Evolutionary conservation across 1,140 invertebrate genomes (phyloP), one percentile per base, ranked within the genome.

Genomic region (Tribolium madens): DNA sequence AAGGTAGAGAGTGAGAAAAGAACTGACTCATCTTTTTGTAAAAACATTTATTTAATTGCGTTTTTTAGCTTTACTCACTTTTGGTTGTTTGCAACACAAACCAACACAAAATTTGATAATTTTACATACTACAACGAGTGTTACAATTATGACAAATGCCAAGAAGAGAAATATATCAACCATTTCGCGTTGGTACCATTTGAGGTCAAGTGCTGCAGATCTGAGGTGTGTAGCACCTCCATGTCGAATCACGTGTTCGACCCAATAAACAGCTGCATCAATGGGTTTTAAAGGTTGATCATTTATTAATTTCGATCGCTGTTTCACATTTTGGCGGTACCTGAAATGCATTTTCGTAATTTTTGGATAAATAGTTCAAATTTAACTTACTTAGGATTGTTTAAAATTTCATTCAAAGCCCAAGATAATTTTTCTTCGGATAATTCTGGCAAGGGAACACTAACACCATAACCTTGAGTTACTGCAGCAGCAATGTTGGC

Each of bases 401-500:
- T 76, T n/a, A 86, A 68, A 5, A 86, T 14, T 50, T 83, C 75
- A 7, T 81, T 75, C 2, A 86, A 9, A 10, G 83, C 79, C 1
- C 33, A 13, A 7, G n/a, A 68, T 3, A 87, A 76, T 12, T 60
- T 80, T 70, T 83, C 75, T 74, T 83, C 84, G 5, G 47, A 53
- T 12, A 87, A 31, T 14, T 84, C 76, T 0, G 76, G 47, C 46
- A 78, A 82, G 10, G 81, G 15, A 1, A 88, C 18, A 12, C 74
- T 79, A 3, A 84, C 18, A 4, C 82, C 87, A 46, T 85, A 80
- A 17, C 79, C 76, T 48, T 79, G 42, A 15, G 15, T 31, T 13
- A 14, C 84, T 81, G 10, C 80, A 78, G n/a, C 82, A 82, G 26
- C 85, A 2, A 78, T 77, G 46, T 84, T 85, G 3, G 76, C 72